A percentile compares a stretch with the other conserved stretches of the same genome.
Evolutionary conservation across 2,113 vertebrate species (phyloP).

Genomic region (Trichechus manatus): DNA sequence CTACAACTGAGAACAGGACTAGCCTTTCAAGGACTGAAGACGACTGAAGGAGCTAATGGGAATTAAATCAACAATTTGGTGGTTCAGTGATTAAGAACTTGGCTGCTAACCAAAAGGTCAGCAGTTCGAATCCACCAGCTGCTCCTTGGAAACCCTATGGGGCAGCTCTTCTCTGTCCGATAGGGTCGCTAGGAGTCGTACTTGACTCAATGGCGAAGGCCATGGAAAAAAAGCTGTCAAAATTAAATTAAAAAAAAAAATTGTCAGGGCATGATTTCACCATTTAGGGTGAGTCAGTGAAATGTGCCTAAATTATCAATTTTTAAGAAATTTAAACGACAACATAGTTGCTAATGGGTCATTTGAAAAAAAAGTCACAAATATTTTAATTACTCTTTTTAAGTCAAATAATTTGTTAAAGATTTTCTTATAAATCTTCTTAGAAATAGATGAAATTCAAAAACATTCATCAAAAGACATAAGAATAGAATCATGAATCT

Average conservation of each 20-base stretch:
- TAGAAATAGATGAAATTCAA: slow-evolving; percentile 22
- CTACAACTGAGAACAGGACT: not conserved
- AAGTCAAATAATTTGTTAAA: not conserved
- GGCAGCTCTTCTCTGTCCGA: no score
- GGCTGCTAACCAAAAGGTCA: no score
- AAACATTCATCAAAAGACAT: not conserved
- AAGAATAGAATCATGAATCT: not conserved
- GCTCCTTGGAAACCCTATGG: no score
- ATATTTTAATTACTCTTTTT: not conserved
- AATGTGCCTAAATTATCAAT: not conserved
- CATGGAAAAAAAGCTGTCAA: not conserved
- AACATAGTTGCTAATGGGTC: not conserved
- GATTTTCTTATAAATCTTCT: not conserved
- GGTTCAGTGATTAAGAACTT: no score
- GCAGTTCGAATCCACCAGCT: no score
- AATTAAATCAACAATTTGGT: not conserved
- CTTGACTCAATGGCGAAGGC: no score
- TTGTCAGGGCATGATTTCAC: not conserved
- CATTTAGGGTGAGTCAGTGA: not conserved
- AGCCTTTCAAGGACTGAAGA: not conserved
- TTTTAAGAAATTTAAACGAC: not conserved
- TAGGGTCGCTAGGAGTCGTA: no score
- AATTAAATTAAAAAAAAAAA: not conserved
- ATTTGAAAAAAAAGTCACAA: not conserved
- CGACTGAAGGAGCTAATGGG: not conserved